Evolutionary conservation across 2,113 vertebrate species (phyloP).

Genomic region (Scartelaos histophorus): DNA sequence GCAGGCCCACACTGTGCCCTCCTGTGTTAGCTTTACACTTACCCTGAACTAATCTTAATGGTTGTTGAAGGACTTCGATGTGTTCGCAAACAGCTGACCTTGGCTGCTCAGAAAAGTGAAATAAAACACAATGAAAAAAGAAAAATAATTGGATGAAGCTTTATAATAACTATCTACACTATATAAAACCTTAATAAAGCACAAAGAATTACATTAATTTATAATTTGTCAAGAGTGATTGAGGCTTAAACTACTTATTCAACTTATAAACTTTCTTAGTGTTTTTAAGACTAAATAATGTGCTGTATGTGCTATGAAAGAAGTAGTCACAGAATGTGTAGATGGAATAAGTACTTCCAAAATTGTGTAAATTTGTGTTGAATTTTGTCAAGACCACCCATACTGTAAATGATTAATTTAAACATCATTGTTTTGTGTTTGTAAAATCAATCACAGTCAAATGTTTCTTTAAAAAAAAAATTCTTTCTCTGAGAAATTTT

Average conservation of each 20-base stretch:
- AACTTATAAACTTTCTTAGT: too few species aligned
- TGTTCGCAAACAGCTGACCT: constrained; percentile 57
- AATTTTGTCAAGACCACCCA: constrained; percentile 39
- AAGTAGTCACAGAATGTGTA: background rate
- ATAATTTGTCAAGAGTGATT: too few species aligned
- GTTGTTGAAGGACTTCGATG: constrained; percentile 46
- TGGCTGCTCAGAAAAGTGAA: constrained; percentile 8
- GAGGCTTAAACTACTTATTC: too few species aligned
- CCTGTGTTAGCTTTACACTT: constrained; percentile 59
- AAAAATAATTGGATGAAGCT: too few species aligned
- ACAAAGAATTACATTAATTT: too few species aligned
- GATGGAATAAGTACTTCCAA: background rate
- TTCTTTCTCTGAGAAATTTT: background rate
- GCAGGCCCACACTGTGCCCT: constrained; percentile 53
- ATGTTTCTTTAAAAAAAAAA: background rate
- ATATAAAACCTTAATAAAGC: too few species aligned
- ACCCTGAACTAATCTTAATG: constrained; percentile 70
- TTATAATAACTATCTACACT: too few species aligned
- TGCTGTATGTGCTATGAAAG: too few species aligned
- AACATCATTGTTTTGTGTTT: constrained; percentile 4
- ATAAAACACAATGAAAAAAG: too few species aligned
- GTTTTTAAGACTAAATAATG: too few species aligned
- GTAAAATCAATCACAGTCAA: background rate
- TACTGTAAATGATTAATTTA: constrained; percentile 18
- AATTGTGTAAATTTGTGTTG: background rate